Conservation (phyloP, 30 jellyfish, hydroid and myxozoan species). For the Cassiopea xamachana region DNA sequence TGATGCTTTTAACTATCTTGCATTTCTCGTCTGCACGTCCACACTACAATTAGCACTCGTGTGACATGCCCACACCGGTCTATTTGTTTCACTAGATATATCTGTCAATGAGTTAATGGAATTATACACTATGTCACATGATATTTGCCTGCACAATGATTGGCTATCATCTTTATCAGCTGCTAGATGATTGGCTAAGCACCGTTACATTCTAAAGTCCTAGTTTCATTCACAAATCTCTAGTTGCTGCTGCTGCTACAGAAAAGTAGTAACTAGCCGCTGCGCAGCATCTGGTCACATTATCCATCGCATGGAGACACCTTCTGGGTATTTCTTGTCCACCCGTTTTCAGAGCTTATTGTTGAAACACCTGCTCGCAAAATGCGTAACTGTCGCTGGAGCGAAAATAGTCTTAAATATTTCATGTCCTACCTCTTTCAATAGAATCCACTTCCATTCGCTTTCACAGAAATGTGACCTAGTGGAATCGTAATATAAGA, state of each 20-base stretch:
- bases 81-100: conserved; percentile 35
- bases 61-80: conserved; percentile 69
- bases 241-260: conserved; percentile 6
- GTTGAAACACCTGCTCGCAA: background rate
- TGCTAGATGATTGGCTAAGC: conserved; percentile 52
- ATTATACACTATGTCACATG: conserved; percentile 54
- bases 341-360: background rate
- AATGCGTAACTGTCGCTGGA: background rate
- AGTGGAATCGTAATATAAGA: background rate
- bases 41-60: conserved; percentile 6
- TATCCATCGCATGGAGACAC: background rate
- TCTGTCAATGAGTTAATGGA: conserved; percentile 72
- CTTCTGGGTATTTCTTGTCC: background rate
- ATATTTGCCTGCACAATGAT: conserved; percentile 8
- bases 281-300: conserved; percentile 16
- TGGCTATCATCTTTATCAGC: conserved; percentile 22
- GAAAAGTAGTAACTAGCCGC: background rate
- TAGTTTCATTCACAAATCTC: conserved; percentile 68
- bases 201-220: conserved; percentile 47
- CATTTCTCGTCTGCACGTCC: conserved; percentile 27
- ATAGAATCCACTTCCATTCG: background rate
- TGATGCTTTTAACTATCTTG: conserved; percentile 23
- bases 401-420: background rate
- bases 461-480: background rate
- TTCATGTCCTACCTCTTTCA: background rate